A percentile compares a stretch with the other conserved stretches of the same genome.
Conservation (phyloP, 53 echinoderm and acorn worm genomes). For the Arbacia lixula region DNA sequence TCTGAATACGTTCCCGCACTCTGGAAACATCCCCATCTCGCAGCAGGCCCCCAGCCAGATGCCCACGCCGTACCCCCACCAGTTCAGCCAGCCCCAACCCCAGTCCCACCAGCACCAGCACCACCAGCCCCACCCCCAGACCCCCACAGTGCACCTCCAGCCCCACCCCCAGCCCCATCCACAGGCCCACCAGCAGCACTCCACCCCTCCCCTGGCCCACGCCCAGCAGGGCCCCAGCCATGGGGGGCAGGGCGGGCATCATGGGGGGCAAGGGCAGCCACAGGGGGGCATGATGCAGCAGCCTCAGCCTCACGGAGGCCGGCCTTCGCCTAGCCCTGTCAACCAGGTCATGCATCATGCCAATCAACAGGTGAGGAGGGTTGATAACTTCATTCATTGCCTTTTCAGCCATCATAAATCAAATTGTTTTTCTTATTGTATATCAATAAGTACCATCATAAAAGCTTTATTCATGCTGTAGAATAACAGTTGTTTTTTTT, state of each 20-base stretch:
- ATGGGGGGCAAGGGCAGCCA: too few species aligned
- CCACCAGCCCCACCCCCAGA: slow-evolving; percentile 65
- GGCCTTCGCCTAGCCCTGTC: slow-evolving; percentile 72
- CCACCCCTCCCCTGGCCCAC: slow-evolving; percentile 66
- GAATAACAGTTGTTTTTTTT: too few species aligned
- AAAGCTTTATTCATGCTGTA: too few species aligned
- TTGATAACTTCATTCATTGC: too few species aligned
- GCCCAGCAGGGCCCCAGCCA: slow-evolving; percentile 52
- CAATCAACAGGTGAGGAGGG: slow-evolving; percentile 45
- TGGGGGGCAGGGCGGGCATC: slow-evolving; percentile 53
- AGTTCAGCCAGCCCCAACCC: slow-evolving; percentile 68
- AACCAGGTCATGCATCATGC: slow-evolving; percentile 52
- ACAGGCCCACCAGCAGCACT: slow-evolving; percentile 66
- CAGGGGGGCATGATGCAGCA: slow-evolving; percentile 65
- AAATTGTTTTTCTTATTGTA: too few species aligned
- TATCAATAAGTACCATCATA: too few species aligned
- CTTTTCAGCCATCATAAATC: too few species aligned
- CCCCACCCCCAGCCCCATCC: slow-evolving; percentile 55
- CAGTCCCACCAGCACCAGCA: slow-evolving; percentile 69
- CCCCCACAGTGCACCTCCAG: slow-evolving; percentile 30
- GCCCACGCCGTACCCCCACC: slow-evolving; percentile 58
- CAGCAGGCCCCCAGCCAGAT: slow-evolving; percentile 64
- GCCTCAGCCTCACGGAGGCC: slow-evolving; percentile 60
- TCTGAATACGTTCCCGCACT: slow-evolving; percentile 60
- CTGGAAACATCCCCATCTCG: slow-evolving; percentile 65